Conservation (phyloP, 2,888 invertebrate species). For the Eupithecia vulgata region DNA sequence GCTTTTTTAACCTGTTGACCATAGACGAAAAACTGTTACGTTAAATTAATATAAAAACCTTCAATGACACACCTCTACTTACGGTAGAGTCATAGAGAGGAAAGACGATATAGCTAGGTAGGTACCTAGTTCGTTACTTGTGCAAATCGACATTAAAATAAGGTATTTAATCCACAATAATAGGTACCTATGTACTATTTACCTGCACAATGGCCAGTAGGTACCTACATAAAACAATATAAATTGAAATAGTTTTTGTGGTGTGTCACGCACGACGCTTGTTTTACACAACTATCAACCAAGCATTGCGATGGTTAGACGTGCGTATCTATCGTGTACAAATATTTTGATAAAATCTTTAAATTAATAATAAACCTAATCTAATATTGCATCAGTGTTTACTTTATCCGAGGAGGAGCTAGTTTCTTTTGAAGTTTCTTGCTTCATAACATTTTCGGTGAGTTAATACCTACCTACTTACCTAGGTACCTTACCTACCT, state of each 20-base stretch:
- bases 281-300: neutral
- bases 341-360: constrained; percentile 14
- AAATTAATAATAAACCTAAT: neutral
- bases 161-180: neutral
- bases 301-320: constrained; percentile 4
- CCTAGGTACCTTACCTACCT: neutral
- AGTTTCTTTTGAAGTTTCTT: constrained; percentile 10
- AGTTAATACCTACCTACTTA: neutral
- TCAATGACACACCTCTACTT: too few relatives aligned
- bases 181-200: neutral
- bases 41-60: too few relatives aligned
- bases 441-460: neutral
- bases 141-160: neutral
- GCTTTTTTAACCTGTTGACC: too few relatives aligned
- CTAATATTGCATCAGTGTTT: constrained; percentile 6
- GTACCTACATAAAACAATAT: neutral
- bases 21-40: too few relatives aligned
- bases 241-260: neutral
- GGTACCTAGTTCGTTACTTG: neutral
- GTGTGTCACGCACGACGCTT: neutral
- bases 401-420: neutral
- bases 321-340: constrained; percentile 6
- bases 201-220: neutral
- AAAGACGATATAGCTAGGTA: neutral
- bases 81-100: neutral